Evolutionary conservation across 2,888 invertebrate species (phyloP).

Genomic region (Hypomecis atomaria): DNA sequence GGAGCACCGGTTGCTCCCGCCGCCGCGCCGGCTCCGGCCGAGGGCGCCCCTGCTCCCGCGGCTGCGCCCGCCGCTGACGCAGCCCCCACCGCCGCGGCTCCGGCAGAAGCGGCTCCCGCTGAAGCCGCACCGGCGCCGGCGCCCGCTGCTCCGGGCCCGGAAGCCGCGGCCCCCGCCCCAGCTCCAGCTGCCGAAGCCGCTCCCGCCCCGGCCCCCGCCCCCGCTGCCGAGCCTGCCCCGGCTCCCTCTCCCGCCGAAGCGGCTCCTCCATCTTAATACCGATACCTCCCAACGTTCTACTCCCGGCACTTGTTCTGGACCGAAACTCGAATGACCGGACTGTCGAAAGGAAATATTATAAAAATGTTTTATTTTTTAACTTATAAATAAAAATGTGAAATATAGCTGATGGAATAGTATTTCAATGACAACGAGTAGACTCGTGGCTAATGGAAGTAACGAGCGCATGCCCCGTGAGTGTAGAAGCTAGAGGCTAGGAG

Average conservation of each 20-base stretch:
- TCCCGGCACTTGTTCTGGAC: conserved; percentile 25
- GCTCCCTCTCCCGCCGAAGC: conserved; percentile 41
- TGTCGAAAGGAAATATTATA: conserved; percentile 35
- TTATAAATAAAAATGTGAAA: conserved; percentile 64
- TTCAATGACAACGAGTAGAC: conserved; percentile 45
- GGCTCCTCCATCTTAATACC: conserved; percentile 41
- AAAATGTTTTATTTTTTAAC: conserved; percentile 59
- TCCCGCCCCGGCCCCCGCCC: conserved; percentile 44
- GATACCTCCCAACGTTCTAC: neutral
- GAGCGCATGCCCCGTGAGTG: conserved; percentile 50
- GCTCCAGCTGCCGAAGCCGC: conserved; percentile 43
- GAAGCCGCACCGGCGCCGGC: conserved; percentile 41
- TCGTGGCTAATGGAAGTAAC: conserved; percentile 25
- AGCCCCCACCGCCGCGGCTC: conserved; percentile 40
- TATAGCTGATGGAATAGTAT: conserved; percentile 81
- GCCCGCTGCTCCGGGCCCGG: conserved; percentile 29
- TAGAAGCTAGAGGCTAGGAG: conserved; percentile 42
- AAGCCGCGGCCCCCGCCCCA: conserved; percentile 38
- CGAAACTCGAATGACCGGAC: conserved; percentile 29
- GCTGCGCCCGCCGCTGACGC: conserved; percentile 43
- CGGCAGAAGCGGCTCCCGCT: conserved; percentile 42
- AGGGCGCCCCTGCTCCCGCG: conserved; percentile 50
- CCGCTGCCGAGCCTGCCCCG: conserved; percentile 40
- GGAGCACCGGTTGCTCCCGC: conserved; percentile 50
- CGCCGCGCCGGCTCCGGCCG: conserved; percentile 52